phyloP scores from a whole-genome alignment of 2,113 vertebrate genomes.

The Xiphophorus maculatus region DNA sequence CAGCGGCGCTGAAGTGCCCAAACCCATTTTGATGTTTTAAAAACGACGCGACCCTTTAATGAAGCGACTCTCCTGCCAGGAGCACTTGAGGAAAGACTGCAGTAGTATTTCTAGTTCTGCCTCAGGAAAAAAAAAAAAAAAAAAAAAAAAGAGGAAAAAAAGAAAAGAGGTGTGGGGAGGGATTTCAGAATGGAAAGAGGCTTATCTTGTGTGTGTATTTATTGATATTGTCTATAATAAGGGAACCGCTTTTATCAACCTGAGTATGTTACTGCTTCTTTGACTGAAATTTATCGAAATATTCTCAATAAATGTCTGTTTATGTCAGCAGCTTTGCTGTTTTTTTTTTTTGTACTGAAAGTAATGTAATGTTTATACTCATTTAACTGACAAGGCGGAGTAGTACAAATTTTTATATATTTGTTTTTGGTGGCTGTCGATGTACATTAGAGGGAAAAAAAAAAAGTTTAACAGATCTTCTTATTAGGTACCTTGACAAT shows the following conservation, averaged over 20 bases:
- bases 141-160: neutral
- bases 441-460: neutral
- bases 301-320: neutral
- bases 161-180: too few species aligned
- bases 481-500: neutral
- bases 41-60: neutral
- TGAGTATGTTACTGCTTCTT: neutral
- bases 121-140: neutral
- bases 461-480: neutral
- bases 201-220: neutral
- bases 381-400: neutral
- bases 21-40: neutral
- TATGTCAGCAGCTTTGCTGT: neutral
- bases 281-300: neutral
- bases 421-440: neutral
- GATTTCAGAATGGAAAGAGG: neutral
- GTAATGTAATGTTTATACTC: neutral
- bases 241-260: neutral
- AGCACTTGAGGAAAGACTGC: neutral
- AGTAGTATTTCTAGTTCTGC: constrained; percentile 17
- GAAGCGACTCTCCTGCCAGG: neutral
- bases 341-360: neutral
- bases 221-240: constrained; percentile 5
- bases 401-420: neutral
- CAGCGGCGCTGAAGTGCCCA: constrained; percentile 54